phyloP scores from a whole-genome alignment of 2,888 invertebrate genomes.

The Dynastes tityus region DNA sequence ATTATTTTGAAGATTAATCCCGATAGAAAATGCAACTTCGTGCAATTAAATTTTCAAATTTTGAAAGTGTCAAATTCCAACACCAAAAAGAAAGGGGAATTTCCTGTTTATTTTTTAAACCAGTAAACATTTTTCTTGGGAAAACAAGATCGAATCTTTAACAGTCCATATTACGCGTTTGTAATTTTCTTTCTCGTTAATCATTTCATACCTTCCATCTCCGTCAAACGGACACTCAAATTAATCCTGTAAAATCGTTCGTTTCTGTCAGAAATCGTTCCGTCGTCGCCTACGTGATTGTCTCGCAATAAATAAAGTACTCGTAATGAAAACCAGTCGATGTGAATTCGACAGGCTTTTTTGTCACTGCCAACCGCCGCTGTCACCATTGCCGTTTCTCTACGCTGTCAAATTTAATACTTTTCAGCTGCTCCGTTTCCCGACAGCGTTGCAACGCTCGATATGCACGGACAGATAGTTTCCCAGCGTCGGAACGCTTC shows the following conservation, averaged over 20 bases:
- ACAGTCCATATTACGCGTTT: no score
- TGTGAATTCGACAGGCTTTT: constrained; percentile 19
- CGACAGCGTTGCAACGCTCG: neutral
- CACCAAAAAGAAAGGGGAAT: no score
- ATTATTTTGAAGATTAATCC: no score
- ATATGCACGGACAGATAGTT: neutral
- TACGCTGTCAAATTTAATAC: constrained; percentile 37
- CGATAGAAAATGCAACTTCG: no score
- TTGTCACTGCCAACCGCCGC: neutral
- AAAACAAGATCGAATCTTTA: no score
- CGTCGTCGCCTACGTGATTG: constrained; percentile 27
- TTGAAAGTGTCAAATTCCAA: no score
- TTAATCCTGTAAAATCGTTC: constrained; percentile 18
- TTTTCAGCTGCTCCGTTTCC: constrained; percentile 36
- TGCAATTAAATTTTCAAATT: no score
- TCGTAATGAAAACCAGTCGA: constrained; percentile 43
- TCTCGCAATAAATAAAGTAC: constrained; percentile 42
- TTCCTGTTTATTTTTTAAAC: no score
- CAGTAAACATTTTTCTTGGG: no score
- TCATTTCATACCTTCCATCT: no score
- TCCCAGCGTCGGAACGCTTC: neutral
- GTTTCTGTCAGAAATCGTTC: constrained; percentile 28
- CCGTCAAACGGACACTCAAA: neutral
- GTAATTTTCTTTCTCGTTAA: no score
- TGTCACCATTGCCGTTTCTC: neutral